These are phyloP conservation scores for Stigmatopora nigra DNA, from an alignment of 2,113 vertebrate species.

Conservation along the genomic window DNA sequence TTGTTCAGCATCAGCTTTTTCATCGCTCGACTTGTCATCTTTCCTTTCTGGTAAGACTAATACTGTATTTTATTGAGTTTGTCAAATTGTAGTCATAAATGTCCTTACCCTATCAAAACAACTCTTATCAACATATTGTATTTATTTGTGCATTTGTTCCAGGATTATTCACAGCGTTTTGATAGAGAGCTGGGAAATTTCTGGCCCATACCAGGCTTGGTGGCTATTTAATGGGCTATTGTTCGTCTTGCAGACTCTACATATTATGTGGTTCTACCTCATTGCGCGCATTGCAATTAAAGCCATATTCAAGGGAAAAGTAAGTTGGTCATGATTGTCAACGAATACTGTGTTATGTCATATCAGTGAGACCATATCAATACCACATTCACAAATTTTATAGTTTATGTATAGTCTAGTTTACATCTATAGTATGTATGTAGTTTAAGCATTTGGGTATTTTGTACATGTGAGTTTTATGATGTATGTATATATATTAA, in stretches of 20 bases:
- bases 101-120: background rate
- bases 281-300: constrained; percentile 83
- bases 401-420: too few species aligned
- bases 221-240: constrained; percentile 87
- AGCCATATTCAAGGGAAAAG: constrained; percentile 85
- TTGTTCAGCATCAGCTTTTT: constrained; percentile 85
- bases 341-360: background rate
- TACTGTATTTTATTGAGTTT: background rate
- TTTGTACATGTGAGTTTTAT: background rate
- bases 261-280: constrained; percentile 89
- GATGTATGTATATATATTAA: background rate
- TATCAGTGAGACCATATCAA: too few species aligned
- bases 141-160: constrained; percentile 11
- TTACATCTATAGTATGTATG: too few species aligned
- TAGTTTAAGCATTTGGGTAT: background rate
- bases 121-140: background rate
- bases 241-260: constrained; percentile 77
- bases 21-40: constrained; percentile 80
- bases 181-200: constrained; percentile 89
- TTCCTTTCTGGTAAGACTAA: constrained; percentile 84
- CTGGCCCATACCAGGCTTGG: constrained; percentile 85
- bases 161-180: constrained; percentile 68
- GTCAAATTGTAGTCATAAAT: background rate
- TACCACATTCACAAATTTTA: too few species aligned
- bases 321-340: constrained; percentile 30